Base-by-base conservation (phyloP, 2,113 vertebrate genomes). In the Sander vitreus region DNA sequence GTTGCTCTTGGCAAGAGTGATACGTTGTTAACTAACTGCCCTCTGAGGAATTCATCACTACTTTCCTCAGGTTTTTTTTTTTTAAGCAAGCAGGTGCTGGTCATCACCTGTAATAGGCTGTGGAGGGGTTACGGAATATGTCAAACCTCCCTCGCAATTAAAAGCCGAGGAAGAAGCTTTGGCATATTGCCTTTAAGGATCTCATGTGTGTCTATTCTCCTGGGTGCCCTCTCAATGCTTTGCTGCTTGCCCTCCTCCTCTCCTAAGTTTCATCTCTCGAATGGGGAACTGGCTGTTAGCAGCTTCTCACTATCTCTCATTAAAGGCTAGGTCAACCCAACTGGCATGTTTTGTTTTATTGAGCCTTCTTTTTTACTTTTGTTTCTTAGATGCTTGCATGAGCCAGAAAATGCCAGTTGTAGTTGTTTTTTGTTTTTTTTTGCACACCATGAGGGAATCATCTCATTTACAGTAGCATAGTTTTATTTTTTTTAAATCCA, bases 111-210 rank as follows among this genome's bases (percentile, higher is more conserved):
- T 93, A 93, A 93, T 93, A 84, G 88, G 89, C 92, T 91, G 76
- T 65, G 85, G 88, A 91, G 85, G 87, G 92, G 93, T 92, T 86
- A 91, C 75, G 83, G 79, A 89, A 91, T 80, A 88, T 93, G 91
- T 88, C 93, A 92, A 91, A 90, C 86, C 88, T 90, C 86, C 87
- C 78, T 85, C 33, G 90, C 93, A 94, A 94, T 95, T 94, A 94
- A 94, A 93, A 92, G 87, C 85, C 64, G 68, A 84, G 77, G 80
- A 83, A 81, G 77, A 79, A 72, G 72, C 81, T 88, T 78, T 90
- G 87, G 88, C 81, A 60, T 55, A 69, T 85, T 93, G 88, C 93
- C 91, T 93, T 85, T 89, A 88, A 91, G 92, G 88, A 91, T 92
- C 89, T 94, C 82, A 58, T 90, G 85, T 92, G 84, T 91, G 91